These are phyloP conservation scores for Bombycilla garrulus DNA, from an alignment of 2,113 vertebrate genomes.

Conservation along the genomic window DNA sequence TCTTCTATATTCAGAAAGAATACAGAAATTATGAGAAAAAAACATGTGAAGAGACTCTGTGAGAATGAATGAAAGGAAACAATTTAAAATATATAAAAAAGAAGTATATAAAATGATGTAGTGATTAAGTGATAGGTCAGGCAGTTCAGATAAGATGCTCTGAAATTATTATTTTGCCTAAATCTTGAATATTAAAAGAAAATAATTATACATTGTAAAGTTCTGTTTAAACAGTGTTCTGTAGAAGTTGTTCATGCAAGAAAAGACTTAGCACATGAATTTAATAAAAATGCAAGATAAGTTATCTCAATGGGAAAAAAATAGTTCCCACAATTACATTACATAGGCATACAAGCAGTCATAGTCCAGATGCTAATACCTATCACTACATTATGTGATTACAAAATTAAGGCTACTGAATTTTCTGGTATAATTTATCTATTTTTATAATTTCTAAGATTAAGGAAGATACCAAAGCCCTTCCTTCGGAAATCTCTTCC, in stretches of 20 bases:
- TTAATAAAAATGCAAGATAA: background rate
- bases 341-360: background rate
- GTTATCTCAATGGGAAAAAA: background rate
- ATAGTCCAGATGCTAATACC: background rate
- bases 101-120: background rate
- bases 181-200: background rate
- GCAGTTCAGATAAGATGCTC: background rate
- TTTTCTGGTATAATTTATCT: background rate
- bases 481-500: background rate
- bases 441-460: background rate
- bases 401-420: background rate
- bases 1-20: background rate
- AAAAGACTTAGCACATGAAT: background rate
- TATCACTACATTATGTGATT: background rate
- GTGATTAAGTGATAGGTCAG: background rate
- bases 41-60: background rate
- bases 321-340: background rate
- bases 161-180: background rate
- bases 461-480: background rate
- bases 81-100: background rate
- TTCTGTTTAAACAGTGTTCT: background rate
- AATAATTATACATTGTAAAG: background rate
- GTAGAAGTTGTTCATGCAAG: background rate
- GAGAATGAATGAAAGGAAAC: background rate
- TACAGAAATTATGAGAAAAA: background rate